Evolutionary conservation across 53 echinoderm and acorn worm genomes (phyloP).

Genomic region (Actinopyga echinites): DNA sequence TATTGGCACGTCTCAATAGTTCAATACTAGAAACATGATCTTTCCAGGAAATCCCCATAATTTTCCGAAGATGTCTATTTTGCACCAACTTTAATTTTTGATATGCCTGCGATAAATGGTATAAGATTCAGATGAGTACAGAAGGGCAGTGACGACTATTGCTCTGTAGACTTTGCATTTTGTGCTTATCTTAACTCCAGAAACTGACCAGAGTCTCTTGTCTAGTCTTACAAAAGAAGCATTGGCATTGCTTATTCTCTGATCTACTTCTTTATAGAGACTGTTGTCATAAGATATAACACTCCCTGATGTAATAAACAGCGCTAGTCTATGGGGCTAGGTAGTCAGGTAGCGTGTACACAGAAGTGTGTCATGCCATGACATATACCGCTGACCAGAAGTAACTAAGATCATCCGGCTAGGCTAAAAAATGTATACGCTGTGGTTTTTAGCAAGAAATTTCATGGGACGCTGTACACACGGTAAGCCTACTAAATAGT

Average conservation of each 20-base stretch:
- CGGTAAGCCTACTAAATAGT: too few relatives aligned
- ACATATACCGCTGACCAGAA: too few relatives aligned
- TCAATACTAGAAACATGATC: slow-evolving; percentile 2
- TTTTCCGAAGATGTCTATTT: background rate
- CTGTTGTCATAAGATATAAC: background rate
- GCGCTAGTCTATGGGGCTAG: too few relatives aligned
- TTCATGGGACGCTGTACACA: too few relatives aligned
- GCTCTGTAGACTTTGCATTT: slow-evolving; percentile 19
- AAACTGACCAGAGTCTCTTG: background rate
- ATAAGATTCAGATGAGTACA: slow-evolving; percentile 21
- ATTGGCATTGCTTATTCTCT: background rate
- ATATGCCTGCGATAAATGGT: background rate
- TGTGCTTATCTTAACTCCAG: background rate
- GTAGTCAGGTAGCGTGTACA: too few relatives aligned
- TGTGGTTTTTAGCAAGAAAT: too few relatives aligned
- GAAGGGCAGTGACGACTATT: background rate
- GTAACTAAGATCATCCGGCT: too few relatives aligned
- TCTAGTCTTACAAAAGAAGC: background rate
- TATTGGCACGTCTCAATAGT: slow-evolving; percentile 17
- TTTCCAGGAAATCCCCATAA: background rate
- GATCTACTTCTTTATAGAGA: background rate
- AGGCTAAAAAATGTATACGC: too few relatives aligned
- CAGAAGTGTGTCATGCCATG: too few relatives aligned
- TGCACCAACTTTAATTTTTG: background rate
- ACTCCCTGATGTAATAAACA: too few relatives aligned